Conservation (phyloP, 2,888 invertebrate species). For the Eupithecia inturbata region DNA sequence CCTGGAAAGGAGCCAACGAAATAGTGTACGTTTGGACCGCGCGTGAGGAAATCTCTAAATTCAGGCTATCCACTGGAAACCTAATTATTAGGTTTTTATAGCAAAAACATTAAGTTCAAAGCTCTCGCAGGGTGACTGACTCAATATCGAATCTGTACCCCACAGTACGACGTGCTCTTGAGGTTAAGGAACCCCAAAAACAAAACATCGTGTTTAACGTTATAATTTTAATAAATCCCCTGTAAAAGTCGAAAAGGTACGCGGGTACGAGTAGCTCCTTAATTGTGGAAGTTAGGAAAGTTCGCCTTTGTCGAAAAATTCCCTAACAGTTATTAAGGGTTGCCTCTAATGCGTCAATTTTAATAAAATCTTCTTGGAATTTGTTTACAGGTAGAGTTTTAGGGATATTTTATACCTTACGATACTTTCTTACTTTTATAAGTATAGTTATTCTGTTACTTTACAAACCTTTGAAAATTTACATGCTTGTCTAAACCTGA, state of each 20-base stretch:
- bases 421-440: too few species aligned
- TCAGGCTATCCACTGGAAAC: too few species aligned
- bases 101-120: too few species aligned
- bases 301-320: constrained; percentile 44
- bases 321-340: constrained; percentile 41
- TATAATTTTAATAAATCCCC: constrained; percentile 46
- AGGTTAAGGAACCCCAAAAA: constrained; percentile 31
- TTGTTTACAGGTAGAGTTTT: constrained; percentile 5
- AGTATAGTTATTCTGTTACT: too few species aligned
- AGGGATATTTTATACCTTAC: not conserved
- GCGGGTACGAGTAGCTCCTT: constrained; percentile 31
- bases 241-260: constrained; percentile 45
- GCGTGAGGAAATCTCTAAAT: too few species aligned
- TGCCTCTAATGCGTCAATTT: constrained; percentile 38
- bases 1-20: too few species aligned
- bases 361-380: constrained; percentile 12
- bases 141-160: not conserved
- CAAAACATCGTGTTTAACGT: constrained; percentile 46
- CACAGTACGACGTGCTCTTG: not conserved
- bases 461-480: too few species aligned
- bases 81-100: too few species aligned
- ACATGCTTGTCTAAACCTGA: too few species aligned
- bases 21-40: too few species aligned
- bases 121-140: not conserved
- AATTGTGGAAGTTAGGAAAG: constrained; percentile 46